These are phyloP conservation scores for Antennarius striatus DNA, from an alignment of 2,113 vertebrate species.

Conservation along the genomic window DNA sequence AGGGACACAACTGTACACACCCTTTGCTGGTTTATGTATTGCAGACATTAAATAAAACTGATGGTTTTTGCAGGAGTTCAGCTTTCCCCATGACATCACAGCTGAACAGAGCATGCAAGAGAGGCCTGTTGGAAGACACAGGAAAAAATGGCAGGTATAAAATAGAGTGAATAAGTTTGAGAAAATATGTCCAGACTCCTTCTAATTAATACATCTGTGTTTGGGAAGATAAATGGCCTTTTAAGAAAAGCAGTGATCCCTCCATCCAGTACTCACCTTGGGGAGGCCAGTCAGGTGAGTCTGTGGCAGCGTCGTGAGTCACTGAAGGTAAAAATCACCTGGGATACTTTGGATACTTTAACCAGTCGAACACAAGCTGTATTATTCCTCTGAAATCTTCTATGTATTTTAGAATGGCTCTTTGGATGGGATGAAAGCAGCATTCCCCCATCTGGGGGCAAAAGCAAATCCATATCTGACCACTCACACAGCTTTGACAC, in stretches of 20 bases:
- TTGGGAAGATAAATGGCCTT: slow-evolving; percentile 30
- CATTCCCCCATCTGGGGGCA: neutral
- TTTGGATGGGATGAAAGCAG: slow-evolving; percentile 24
- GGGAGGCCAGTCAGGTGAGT: slow-evolving; percentile 52
- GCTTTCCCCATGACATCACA: slow-evolving; percentile 15
- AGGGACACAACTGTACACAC: neutral
- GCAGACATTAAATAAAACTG: neutral
- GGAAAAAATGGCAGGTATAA: slow-evolving; percentile 65
- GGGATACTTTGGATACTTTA: neutral
- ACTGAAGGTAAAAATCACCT: slow-evolving; percentile 41
- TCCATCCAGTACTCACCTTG: slow-evolving; percentile 28
- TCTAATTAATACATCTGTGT: neutral
- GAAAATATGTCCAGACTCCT: neutral
- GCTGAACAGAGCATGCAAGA: slow-evolving; percentile 33
- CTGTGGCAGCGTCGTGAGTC: slow-evolving; percentile 49
- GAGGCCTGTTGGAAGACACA: slow-evolving; percentile 29
- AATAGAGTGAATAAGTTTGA: neutral
- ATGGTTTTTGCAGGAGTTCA: slow-evolving; percentile 50
- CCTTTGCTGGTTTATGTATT: neutral
- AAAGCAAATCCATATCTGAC: slow-evolving; percentile 4
- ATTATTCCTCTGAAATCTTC: neutral
- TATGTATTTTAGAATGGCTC: slow-evolving; percentile 48
- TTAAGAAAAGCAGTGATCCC: slow-evolving; percentile 43
- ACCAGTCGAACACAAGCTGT: neutral
- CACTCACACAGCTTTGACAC: neutral